Evolutionary conservation across 2,888 invertebrate species (phyloP).

Genomic region (Philereme vetulata): DNA sequence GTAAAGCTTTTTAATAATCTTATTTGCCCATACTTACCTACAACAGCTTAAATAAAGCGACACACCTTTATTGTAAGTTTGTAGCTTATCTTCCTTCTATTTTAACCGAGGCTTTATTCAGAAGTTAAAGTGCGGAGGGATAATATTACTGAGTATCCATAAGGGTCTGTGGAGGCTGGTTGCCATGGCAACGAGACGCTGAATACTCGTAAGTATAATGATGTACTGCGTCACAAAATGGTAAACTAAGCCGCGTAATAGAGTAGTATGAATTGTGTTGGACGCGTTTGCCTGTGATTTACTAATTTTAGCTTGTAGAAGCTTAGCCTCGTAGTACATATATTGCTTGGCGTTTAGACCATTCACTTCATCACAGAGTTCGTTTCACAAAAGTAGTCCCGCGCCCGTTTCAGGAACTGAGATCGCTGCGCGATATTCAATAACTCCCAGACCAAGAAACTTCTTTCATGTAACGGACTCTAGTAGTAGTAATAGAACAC

Average conservation of each 20-base stretch:
- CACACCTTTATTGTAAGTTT: constrained; percentile 27
- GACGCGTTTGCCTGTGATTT: no score
- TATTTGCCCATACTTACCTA: constrained; percentile 12
- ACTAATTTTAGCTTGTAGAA: no score
- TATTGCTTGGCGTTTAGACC: no score
- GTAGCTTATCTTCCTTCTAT: constrained; percentile 42
- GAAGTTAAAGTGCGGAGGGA: constrained; percentile 40
- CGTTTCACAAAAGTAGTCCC: no score
- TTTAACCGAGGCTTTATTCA: constrained; percentile 40
- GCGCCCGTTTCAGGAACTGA: no score
- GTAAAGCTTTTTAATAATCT: no score
- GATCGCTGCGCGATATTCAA: no score
- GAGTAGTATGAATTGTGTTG: background rate
- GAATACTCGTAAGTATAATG: constrained; percentile 4
- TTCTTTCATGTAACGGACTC: no score
- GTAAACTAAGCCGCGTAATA: background rate
- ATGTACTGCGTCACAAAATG: background rate
- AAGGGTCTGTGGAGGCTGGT: constrained; percentile 40
- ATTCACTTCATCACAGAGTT: no score
- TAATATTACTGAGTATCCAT: constrained; percentile 51
- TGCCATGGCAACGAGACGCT: constrained; percentile 57
- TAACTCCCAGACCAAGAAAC: no score
- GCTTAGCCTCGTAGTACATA: no score
- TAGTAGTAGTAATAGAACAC: no score
- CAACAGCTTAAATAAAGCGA: constrained; percentile 24